These are phyloP conservation scores for Myotis yumanensis DNA, from an alignment of 2,113 vertebrate species.

Conservation along the genomic window DNA sequence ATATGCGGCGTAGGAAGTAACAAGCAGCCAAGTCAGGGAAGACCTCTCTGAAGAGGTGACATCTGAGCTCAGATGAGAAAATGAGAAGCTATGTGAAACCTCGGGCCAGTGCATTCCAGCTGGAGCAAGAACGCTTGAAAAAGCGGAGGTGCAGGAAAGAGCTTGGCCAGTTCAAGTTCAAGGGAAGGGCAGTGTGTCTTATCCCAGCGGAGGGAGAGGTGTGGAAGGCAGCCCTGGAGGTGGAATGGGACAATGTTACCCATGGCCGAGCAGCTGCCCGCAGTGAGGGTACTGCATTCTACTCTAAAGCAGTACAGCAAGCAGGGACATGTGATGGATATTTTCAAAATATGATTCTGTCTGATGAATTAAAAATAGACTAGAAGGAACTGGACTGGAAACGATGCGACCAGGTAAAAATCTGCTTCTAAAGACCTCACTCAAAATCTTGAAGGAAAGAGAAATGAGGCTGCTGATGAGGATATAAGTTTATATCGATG, in stretches of 20 bases:
- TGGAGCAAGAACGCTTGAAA: neutral
- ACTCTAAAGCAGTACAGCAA: neutral
- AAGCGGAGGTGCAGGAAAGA: neutral
- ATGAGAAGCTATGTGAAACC: neutral
- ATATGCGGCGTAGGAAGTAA: accelerated
- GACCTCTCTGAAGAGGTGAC: neutral
- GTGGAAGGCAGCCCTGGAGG: accelerated
- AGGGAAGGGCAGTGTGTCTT: neutral
- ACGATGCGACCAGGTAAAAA: neutral
- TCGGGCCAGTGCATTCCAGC: neutral
- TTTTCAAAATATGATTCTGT: neutral
- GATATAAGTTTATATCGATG: neutral
- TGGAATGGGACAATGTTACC: accelerated
- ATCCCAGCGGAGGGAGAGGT: neutral
- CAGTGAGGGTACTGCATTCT: neutral
- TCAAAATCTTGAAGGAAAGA: slow-evolving; percentile 10
- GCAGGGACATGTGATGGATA: neutral
- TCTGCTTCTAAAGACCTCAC: neutral
- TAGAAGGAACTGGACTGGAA: neutral
- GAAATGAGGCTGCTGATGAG: neutral
- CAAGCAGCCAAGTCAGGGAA: neutral
- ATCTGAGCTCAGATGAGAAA: neutral
- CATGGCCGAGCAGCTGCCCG: accelerated
- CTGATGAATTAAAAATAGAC: neutral
- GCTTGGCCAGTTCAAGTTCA: neutral